phyloP scores from a whole-genome alignment of 2,113 vertebrate genomes.

The Ciconia stormi region DNA sequence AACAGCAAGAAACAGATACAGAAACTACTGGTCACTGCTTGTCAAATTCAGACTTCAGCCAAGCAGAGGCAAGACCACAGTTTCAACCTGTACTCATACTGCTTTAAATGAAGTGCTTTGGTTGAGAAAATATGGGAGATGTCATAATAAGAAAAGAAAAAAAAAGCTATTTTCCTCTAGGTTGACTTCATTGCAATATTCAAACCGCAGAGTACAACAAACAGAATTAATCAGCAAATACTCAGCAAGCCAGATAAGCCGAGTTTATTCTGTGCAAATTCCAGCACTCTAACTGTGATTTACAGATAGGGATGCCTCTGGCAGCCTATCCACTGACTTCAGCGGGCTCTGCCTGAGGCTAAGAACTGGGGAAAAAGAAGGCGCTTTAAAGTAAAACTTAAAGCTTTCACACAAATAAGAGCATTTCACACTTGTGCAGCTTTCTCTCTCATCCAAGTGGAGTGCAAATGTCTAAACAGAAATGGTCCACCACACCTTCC shows the following conservation, averaged over 20 bases:
- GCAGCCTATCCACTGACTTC: neutral
- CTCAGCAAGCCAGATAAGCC: neutral
- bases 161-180: neutral
- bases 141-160: neutral
- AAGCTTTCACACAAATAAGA: neutral
- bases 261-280: neutral
- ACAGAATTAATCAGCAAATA: conserved; percentile 3
- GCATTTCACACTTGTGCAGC: neutral
- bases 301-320: neutral
- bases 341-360: neutral
- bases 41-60: neutral
- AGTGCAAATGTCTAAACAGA: neutral
- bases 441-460: neutral
- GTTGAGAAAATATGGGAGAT: neutral
- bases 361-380: neutral
- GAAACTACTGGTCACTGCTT: neutral
- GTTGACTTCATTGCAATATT: neutral
- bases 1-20: neutral
- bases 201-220: neutral
- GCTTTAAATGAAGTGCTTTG: neutral
- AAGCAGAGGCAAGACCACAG: neutral
- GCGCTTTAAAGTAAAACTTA: neutral
- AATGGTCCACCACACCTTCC: neutral
- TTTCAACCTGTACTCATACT: neutral
- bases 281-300: neutral